Evolutionary conservation across 2,888 invertebrate genomes (phyloP).

Genomic region (Rhagonycha fulva): DNA sequence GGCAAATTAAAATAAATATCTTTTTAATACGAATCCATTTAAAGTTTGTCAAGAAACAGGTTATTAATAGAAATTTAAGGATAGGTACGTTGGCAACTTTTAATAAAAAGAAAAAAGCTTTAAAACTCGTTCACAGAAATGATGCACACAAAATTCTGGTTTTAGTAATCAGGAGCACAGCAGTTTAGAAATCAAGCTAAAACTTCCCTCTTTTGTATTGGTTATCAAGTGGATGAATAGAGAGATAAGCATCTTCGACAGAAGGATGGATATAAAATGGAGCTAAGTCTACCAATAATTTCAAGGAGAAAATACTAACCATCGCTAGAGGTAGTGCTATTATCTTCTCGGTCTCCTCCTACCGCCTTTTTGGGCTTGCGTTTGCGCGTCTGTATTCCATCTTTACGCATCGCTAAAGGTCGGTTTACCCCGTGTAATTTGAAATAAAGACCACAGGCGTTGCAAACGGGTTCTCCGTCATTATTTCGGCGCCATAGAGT

Average conservation of each 20-base stretch:
- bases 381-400: conserved; percentile 95
- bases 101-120: not conserved
- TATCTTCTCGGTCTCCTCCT: conserved; percentile 56
- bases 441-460: conserved; percentile 96
- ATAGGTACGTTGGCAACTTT: not conserved
- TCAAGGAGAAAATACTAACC: conserved; percentile 40
- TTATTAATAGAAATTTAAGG: not conserved
- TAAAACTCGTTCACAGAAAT: not conserved
- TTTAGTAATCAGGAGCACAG: not conserved
- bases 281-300: conserved; percentile 12
- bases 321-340: conserved; percentile 50
- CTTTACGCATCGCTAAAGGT: conserved; percentile 93
- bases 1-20: not conserved
- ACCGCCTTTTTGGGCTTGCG: conserved; percentile 85
- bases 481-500: conserved; percentile 98
- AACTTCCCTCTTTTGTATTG: not conserved
- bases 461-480: conserved; percentile 98
- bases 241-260: not conserved
- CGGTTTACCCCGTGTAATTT: conserved; percentile 93
- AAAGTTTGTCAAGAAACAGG: not conserved
- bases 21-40: not conserved
- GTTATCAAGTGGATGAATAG: not conserved
- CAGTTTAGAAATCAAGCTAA: not conserved
- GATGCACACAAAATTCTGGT: not conserved
- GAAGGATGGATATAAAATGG: not conserved